Conservation (phyloP, 2,797 vertebrate genomes). For the Rhabdomys pumilio region DNA sequence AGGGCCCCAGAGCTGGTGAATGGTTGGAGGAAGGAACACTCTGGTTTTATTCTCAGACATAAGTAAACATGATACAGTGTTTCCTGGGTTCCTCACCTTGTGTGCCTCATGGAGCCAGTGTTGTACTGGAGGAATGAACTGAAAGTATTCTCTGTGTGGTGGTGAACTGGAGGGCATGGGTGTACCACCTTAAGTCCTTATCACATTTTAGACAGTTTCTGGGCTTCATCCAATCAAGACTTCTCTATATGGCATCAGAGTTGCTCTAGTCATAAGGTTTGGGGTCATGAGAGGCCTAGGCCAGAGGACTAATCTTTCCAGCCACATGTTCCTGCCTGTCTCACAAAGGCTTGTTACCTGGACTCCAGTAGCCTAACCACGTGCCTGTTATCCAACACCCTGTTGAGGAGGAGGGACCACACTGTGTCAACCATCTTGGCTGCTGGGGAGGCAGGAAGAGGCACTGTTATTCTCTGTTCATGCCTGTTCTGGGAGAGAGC, state of each 20-base stretch:
- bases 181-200: rapidly evolving
- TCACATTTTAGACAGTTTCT: rapidly evolving
- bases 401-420: neutral
- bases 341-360: too few relatives aligned
- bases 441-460: neutral
- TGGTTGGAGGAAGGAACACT: neutral
- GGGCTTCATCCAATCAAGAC: neutral
- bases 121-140: neutral
- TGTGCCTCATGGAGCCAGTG: rapidly evolving
- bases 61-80: neutral
- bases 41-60: neutral
- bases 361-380: too few relatives aligned
- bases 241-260: neutral
- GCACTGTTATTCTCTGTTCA: neutral
- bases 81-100: rapidly evolving
- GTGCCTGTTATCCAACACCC: neutral
- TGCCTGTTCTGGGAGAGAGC: neutral
- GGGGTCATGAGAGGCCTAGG: neutral
- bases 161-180: rapidly evolving
- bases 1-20: neutral
- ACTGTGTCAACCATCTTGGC: neutral
- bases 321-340: neutral
- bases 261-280: rapidly evolving
- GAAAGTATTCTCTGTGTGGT: neutral
- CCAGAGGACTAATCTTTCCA: too few relatives aligned